A percentile compares a stretch with the other conserved stretches of the same genome.
phyloP scores from a whole-genome alignment of 2,113 vertebrate genomes.

The Clinocottus analis region DNA sequence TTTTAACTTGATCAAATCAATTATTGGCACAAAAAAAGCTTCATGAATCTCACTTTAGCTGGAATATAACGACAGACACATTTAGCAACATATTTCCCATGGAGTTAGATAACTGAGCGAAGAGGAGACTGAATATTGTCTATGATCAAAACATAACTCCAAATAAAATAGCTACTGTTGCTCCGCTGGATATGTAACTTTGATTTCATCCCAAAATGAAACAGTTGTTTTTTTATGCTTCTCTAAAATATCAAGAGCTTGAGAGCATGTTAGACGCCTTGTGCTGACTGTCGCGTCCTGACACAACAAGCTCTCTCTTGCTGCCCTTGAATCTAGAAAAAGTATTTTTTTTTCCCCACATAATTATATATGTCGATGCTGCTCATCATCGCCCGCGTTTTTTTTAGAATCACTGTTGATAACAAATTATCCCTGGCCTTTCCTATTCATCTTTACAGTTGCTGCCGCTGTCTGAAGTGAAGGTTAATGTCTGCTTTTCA shows the following conservation, averaged over 20 bases:
- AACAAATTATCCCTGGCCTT: neutral
- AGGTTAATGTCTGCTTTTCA: neutral
- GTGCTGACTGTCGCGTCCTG: too few relatives aligned
- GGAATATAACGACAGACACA: neutral
- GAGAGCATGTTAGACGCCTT: neutral
- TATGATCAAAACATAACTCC: neutral
- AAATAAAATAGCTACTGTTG: too few relatives aligned
- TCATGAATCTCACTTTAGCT: too few relatives aligned
- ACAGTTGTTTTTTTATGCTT: neutral
- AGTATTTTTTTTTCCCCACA: neutral
- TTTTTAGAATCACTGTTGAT: neutral
- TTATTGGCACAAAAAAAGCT: too few relatives aligned
- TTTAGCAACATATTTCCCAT: neutral
- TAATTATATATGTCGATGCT: neutral
- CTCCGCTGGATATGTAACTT: too few relatives aligned
- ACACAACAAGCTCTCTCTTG: too few relatives aligned
- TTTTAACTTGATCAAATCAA: too few relatives aligned
- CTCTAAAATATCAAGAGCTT: neutral
- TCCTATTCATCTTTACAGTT: neutral
- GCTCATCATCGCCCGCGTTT: neutral
- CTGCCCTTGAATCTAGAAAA: too few relatives aligned
- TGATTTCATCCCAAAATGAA: neutral
- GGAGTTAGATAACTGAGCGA: neutral
- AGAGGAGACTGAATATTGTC: neutral
- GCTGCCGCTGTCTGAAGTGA: neutral